Evolutionary conservation across 2,797 vertebrate genomes (phyloP).

Genomic region (Sphaeramia orbicularis): DNA sequence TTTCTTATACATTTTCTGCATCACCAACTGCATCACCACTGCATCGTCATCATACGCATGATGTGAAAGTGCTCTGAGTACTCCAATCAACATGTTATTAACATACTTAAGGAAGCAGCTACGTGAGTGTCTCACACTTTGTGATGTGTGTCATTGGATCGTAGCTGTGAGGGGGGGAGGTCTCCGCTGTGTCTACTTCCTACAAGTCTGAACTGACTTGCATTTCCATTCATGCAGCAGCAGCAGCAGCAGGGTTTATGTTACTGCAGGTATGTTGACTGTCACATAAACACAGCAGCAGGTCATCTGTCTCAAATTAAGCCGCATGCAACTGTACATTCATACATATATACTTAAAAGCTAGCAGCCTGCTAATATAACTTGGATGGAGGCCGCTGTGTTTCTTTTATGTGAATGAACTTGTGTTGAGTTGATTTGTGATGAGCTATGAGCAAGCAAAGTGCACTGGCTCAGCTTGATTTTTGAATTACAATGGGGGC

Average conservation of each 20-base stretch:
- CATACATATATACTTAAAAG: too few relatives aligned
- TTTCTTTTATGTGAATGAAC: too few relatives aligned
- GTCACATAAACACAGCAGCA: background rate
- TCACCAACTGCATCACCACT: background rate
- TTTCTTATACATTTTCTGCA: too few relatives aligned
- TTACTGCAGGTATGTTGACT: background rate
- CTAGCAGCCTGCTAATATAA: too few relatives aligned
- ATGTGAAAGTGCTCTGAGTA: constrained; percentile 18
- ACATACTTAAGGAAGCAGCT: constrained; percentile 27
- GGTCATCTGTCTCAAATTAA: too few relatives aligned
- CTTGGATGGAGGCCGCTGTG: too few relatives aligned
- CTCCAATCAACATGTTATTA: constrained; percentile 17
- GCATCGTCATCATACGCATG: background rate
- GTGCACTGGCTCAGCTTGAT: too few relatives aligned
- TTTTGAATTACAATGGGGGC: too few relatives aligned
- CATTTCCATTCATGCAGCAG: background rate
- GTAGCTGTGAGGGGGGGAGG: constrained; percentile 10
- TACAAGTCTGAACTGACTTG: background rate
- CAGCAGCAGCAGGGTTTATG: background rate
- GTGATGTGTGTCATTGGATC: constrained; percentile 6
- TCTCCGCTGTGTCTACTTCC: constrained; percentile 28
- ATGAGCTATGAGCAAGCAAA: too few relatives aligned
- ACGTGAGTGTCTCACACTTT: constrained; percentile 1
- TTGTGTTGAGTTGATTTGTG: too few relatives aligned
- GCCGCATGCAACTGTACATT: too few relatives aligned